Base-by-base conservation (phyloP, 1,140 invertebrate genomes). In the Aporrectodea caliginosa region DNA sequence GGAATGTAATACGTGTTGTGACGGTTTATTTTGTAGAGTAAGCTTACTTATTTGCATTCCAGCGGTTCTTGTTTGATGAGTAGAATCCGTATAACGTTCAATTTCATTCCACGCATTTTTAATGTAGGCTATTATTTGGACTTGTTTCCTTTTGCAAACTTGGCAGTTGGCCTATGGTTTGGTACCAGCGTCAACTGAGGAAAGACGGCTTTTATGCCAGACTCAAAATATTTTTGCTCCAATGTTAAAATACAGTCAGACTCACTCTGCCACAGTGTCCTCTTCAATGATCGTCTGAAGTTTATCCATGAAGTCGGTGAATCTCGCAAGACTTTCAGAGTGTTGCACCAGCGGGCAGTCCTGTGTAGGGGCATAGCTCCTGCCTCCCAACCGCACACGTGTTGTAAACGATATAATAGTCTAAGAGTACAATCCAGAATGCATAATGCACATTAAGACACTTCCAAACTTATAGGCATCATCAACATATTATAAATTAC, bases 261-360 rank as follows among this genome's bases (percentile, higher is more conserved):
- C 43, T 58, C 43, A 58, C 43, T 58, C 43, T 22, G 43, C 6
- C 22, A 58, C 43, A 58, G 22, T 22, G 6, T 86, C 84, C 43
- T 89, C 88, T 81, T 89, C 88, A 16, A 87, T 79, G 2, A 88
- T 76, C n/a, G 83, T 85, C 77, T 88, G 86, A 73, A 88, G 81
- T 33, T 85, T 87, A 29, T 88, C 85, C 30, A 88, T 83, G 1
- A 86, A 78, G n/a, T 85, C 84, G 2, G 85, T 83, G 80, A 88
- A 86, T 16, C 85, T 81, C 16, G 84, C 84, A 16, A 89, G 76
- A 14, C 85, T 86, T 80, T 88, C 88, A 1, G 87, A 83, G 81
- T 87, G 83, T 22, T 79, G 77, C 22, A 80, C 68, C 58, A 89
- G 80, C 1, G 85, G 83, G 77, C 80, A 83, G 34, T 83, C 78